Evolutionary conservation across 2,888 invertebrate genomes (phyloP).

Genomic region (Celastrina argiolus): DNA sequence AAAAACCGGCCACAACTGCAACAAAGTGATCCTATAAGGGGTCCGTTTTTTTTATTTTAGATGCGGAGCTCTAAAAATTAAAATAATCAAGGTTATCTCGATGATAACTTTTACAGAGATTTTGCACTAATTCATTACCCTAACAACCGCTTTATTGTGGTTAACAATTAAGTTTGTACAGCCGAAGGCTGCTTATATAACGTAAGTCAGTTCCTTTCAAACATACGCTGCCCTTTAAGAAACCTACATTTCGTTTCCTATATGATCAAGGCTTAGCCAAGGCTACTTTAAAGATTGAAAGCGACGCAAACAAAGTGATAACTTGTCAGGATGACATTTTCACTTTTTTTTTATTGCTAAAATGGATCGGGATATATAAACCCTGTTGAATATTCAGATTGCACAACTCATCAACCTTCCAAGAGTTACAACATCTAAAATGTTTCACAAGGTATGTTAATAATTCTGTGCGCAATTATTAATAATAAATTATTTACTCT

Average conservation of each 20-base stretch:
- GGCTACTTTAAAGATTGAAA: neutral
- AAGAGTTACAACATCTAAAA: constrained; percentile 13
- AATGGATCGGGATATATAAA: constrained; percentile 11
- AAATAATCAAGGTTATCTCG: too few relatives aligned
- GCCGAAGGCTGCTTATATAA: neutral
- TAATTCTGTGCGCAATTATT: constrained; percentile 27
- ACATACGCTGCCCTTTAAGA: constrained; percentile 2
- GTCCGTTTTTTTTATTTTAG: too few relatives aligned
- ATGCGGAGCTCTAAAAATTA: too few relatives aligned
- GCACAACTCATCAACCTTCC: constrained; percentile 13
- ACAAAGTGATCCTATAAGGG: too few relatives aligned
- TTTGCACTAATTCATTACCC: neutral
- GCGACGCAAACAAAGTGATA: neutral
- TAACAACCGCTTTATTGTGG: neutral
- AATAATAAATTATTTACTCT: constrained; percentile 26
- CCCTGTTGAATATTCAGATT: neutral
- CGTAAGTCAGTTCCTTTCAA: neutral
- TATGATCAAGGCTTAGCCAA: neutral
- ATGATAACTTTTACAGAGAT: too few relatives aligned
- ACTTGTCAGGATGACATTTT: constrained; percentile 2
- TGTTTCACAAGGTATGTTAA: constrained; percentile 17
- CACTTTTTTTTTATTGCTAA: neutral
- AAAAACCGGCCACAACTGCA: too few relatives aligned
- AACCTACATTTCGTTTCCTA: constrained; percentile 5
- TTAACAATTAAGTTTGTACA: neutral